Evolutionary conservation across 2,888 invertebrate genomes (phyloP), one percentile per base, ranked within the genome.

Genomic region (Deilephila porcellus): DNA sequence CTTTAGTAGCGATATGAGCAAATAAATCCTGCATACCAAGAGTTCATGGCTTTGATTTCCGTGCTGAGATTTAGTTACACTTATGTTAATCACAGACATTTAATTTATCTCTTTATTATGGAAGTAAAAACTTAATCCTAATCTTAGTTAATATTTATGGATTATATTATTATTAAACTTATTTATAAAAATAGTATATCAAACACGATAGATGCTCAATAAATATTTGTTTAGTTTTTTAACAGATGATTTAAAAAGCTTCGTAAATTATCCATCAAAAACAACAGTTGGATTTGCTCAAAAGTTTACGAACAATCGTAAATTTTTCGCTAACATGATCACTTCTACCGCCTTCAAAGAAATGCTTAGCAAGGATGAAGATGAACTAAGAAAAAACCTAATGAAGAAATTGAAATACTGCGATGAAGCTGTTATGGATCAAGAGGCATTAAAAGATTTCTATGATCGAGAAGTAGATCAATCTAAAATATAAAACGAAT

Each of bases 271-370:
- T 45, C 91, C 88, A 8, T 83, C 90, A 14, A 90, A 86, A 80
- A 93, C 93, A 0, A 93, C 93, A 3, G 88, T 93, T 17, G 93
- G 93, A 2, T 85, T 85, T 60, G 85, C 87, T 1, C 89, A 88
- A 19, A 88, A 86, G 76, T 90, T 88, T 77, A 91, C 91, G 4
- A 82, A 75, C n/a, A 92, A 93, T 76, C 84, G 92, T 52, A 92
- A 91, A 72, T 93, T 90, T 81, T 92, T 94, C 72, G 90, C 91
- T 8, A 93, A 94, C 76, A 79, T 94, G 80, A 83, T 94, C 45
- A 81, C 80, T 37, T 86, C 89, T 37, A 72, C 82, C 0, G 84
- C 77, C 0, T 93, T 93, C 73, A 91, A 88, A 80, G 84, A 85
- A 32, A 88, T 89, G 84, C 56, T 93, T n/a, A 81, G 78, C n/a